Base-by-base conservation (phyloP, 2,113 vertebrate genomes). In the Notarius lentiginosus region DNA sequence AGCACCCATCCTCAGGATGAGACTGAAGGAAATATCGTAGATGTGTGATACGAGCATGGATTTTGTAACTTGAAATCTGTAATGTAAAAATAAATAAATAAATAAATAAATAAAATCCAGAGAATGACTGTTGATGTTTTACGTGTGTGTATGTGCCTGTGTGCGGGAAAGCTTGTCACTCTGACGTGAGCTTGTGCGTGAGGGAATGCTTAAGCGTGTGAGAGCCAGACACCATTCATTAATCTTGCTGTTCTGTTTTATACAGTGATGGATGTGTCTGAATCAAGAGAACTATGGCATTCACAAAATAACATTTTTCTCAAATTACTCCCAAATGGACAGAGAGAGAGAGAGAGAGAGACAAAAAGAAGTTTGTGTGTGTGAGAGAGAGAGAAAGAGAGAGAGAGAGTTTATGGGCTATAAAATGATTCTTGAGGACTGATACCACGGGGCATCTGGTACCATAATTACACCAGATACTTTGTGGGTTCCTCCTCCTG, bases 401-500 rank as follows among this genome's bases (percentile, higher is more conserved):
- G 24, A 30, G 49, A 30, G 49, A 1, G 27, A 34, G 18, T 87
- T 63, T 66, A 87, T 55, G 66, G 47, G 68, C 68, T 66, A 76
- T 76, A 75, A 82, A 82, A 83, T 24, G 56, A 83, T 83, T 76
- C 17, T 76, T 83, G 14, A 86, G 47, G 58, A 83, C 80, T 83
- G 81, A 86, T 84, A 79, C 49, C 56, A 34, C 75, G 53, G 51
- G 81, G 82, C 87, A 84, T 88, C 84, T 90, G 87, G 89, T 72
- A 85, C 86, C 70, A 70, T 82, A 86, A 87, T 88, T 88, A 87
- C 89, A 90, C 88, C 84, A 81, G 84, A 84, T 82, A 83, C 41
- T 87, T 75, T 83, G 81, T 88, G 84, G 68, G 79, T 83, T 86
- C 58, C 81, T 86, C 83, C 53, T 65, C 51, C 82, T 41, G 15